Conservation (phyloP, 2,888 invertebrate species). For the Rhamphomyia laevipes region DNA sequence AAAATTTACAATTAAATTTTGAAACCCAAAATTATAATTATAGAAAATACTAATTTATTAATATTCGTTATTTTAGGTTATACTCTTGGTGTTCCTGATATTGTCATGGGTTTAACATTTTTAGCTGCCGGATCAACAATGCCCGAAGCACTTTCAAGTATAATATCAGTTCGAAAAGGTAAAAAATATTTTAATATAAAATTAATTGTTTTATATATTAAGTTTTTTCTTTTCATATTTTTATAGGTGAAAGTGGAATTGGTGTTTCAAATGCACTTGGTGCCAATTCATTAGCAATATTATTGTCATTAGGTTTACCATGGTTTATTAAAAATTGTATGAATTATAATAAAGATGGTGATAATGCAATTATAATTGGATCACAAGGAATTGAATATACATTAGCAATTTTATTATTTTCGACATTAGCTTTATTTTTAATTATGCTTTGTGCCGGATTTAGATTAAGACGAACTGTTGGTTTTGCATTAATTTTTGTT, state of each 20-base stretch:
- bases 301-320: constrained; percentile 70
- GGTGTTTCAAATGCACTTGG: constrained; percentile 80
- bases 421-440: constrained; percentile 56
- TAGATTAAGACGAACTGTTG: constrained; percentile 55
- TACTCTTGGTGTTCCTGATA: constrained; percentile 69
- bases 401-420: constrained; percentile 62
- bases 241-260: constrained; percentile 69
- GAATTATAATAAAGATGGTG: constrained; percentile 35
- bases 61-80: constrained; percentile 43
- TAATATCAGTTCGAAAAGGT: constrained; percentile 80
- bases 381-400: constrained; percentile 75
- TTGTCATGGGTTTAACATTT: constrained; percentile 85
- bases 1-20: neutral
- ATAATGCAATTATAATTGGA: constrained; percentile 48
- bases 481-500: constrained; percentile 49
- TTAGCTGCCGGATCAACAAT: constrained; percentile 82
- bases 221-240: constrained; percentile 10
- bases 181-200: constrained; percentile 9
- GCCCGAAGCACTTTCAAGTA: constrained; percentile 69
- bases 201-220: neutral
- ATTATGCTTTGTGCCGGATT: constrained; percentile 59
- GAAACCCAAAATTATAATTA: neutral
- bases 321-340: constrained; percentile 69
- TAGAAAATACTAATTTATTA: neutral
- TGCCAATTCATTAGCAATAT: constrained; percentile 73